Conservation (phyloP, 1,140 invertebrate species). For the Drosophila grimshawi region DNA sequence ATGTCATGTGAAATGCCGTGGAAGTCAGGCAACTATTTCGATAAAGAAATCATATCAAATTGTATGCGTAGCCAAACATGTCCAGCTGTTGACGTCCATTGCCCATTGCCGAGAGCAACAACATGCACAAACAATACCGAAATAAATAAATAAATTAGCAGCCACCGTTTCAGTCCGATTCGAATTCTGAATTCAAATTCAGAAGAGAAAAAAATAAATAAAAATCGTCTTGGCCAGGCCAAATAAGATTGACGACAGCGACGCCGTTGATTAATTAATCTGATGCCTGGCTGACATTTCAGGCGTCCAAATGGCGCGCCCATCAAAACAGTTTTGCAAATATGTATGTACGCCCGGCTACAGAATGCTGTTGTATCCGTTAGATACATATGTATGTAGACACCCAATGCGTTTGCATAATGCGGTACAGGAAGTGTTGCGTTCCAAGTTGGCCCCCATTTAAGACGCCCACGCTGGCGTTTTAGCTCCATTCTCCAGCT, state of each 20-base stretch:
- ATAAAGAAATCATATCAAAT: conserved; percentile 66
- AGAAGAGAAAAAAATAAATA: conserved; percentile 6
- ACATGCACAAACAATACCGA: conserved; percentile 35
- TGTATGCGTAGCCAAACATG: conserved; percentile 48
- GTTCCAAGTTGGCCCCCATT: conserved; percentile 13
- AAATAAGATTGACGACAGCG: conserved; percentile 74
- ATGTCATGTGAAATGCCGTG: conserved; percentile 57
- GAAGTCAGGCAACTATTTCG: conserved; percentile 67
- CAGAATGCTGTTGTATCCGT: conserved; percentile 33
- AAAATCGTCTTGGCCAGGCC: conserved; percentile 13
- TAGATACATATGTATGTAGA: conserved; percentile 9
- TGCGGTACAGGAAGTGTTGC: conserved; percentile 60
- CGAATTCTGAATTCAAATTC: conserved; percentile 57
- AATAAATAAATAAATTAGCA: conserved; percentile 80
- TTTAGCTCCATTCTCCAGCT: background rate
- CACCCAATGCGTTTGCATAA: background rate
- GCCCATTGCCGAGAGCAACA: conserved; percentile 36
- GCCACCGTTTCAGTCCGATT: conserved; percentile 34
- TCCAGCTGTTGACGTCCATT: conserved; percentile 78
- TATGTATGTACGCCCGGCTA: conserved; percentile 12
- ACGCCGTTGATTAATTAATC: conserved; percentile 79
- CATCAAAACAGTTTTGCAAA: conserved; percentile 62
- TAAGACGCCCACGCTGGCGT: conserved; percentile 23
- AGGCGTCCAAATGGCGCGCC: conserved; percentile 43
- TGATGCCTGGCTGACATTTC: conserved; percentile 67